A percentile compares a stretch with the other conserved stretches of the same genome.
Evolutionary conservation across 2,797 vertebrate species (phyloP).

Genomic region (Vespertilio murinus): DNA sequence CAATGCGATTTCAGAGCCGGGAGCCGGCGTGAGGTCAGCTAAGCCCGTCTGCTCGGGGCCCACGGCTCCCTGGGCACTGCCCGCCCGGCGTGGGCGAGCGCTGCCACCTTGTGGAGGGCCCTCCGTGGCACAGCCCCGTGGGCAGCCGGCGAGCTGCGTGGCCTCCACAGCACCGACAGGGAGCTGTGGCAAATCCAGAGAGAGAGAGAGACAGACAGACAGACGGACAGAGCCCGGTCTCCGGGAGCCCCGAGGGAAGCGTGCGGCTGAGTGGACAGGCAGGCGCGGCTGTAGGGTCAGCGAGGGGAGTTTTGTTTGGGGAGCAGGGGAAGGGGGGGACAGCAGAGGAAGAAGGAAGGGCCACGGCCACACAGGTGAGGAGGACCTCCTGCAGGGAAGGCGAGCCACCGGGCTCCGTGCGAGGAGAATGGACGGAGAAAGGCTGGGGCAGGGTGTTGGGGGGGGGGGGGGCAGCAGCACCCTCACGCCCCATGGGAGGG

Average conservation of each 20-base stretch:
- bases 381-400: not conserved
- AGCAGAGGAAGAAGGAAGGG: not conserved
- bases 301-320: not conserved
- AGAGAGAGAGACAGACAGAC: no score
- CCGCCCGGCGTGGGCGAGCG: not conserved
- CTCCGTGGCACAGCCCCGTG: no score
- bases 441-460: not conserved
- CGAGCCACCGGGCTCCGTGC: not conserved
- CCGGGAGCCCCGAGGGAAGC: not conserved
- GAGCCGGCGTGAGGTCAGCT: not conserved
- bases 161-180: not conserved
- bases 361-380: not conserved
- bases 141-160: not conserved
- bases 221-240: not conserved
- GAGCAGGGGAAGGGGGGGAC: not conserved
- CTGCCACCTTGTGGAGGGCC: constrained; percentile 55
- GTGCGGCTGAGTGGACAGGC: rapidly evolving
- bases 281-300: not conserved
- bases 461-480: rapidly evolving
- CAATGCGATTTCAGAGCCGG: not conserved
- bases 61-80: not conserved
- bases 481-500: not conserved
- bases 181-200: not conserved
- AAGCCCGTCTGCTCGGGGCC: rapidly evolving
- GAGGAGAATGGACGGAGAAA: not conserved